Conservation (phyloP, 64 coral and sea anemone genomes). For the Catalaphyllia jardinei region DNA sequence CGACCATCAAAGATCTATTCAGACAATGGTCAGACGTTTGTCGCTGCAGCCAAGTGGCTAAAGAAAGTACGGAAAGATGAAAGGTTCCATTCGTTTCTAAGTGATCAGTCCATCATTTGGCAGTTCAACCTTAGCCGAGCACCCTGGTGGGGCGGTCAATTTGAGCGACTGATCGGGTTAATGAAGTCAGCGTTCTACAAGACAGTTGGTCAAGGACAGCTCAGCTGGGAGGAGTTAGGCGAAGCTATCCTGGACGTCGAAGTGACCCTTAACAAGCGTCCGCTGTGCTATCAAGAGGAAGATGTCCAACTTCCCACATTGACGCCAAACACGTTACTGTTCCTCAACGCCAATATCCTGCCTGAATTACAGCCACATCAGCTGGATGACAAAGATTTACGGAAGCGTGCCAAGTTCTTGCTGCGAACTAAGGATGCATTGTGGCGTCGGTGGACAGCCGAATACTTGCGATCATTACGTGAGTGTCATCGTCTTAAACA, state of each 20-base stretch:
- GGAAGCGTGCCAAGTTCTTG: background rate
- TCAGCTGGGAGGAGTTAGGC: conserved; percentile 1
- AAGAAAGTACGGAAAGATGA: too few relatives aligned
- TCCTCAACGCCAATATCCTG: background rate
- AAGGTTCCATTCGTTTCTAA: too few relatives aligned
- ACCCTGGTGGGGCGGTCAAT: conserved; percentile 28
- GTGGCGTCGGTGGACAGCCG: background rate
- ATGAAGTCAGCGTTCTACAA: conserved; percentile 30
- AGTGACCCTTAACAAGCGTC: conserved; percentile 15
- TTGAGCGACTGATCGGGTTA: conserved; percentile 31
- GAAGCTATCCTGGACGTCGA: background rate
- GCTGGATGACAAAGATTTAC: background rate
- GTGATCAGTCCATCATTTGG: background rate
- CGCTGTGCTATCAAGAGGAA: conserved; percentile 26
- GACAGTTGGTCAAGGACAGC: background rate
- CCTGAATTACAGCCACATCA: background rate
- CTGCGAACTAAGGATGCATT: background rate
- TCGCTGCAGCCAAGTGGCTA: too few relatives aligned
- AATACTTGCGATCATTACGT: background rate
- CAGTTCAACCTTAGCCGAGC: conserved; percentile 37
- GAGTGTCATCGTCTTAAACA: background rate
- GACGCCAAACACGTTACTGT: background rate
- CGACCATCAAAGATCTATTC: too few relatives aligned
- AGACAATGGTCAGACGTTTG: too few relatives aligned
- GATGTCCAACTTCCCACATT: background rate